A percentile compares a stretch with the other conserved stretches of the same genome.
phyloP scores from a whole-genome alignment of 1,140 invertebrate genomes.

The Brachionus koreanus region DNA sequence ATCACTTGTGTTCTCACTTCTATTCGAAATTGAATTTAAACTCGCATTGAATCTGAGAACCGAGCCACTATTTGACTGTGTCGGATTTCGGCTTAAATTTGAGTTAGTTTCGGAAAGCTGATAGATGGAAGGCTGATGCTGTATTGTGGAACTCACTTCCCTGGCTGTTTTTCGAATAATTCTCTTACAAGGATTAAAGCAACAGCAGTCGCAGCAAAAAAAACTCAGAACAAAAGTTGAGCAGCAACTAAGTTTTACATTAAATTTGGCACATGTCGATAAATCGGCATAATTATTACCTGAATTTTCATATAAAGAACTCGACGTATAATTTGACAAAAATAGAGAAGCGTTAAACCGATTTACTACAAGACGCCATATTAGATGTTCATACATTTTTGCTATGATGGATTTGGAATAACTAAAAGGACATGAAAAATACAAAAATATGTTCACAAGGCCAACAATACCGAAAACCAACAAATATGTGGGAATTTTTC shows the following conservation, averaged over 20 bases:
- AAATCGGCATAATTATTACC: neutral
- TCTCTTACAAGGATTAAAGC: neutral
- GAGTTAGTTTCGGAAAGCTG: neutral
- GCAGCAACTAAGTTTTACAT: constrained; percentile 17
- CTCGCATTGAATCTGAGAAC: neutral
- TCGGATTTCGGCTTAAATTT: neutral
- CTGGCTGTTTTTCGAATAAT: neutral
- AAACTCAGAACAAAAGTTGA: constrained; percentile 13
- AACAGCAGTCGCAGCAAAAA: constrained; percentile 14
- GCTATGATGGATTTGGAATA: neutral
- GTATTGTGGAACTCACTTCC: neutral
- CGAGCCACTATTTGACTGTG: neutral
- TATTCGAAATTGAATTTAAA: neutral
- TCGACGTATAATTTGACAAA: neutral
- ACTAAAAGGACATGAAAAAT: constrained; percentile 24
- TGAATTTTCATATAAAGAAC: constrained; percentile 1
- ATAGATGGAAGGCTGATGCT: neutral
- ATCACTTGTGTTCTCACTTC: neutral
- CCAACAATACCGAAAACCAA: neutral
- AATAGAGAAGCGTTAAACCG: neutral
- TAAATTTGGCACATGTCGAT: neutral
- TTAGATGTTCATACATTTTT: constrained; percentile 31
- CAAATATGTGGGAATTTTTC: constrained; percentile 1
- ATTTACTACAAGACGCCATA: constrained; percentile 20
- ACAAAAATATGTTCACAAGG: neutral